Conservation (phyloP, 2,888 invertebrate species). For the Leucania comma region DNA sequence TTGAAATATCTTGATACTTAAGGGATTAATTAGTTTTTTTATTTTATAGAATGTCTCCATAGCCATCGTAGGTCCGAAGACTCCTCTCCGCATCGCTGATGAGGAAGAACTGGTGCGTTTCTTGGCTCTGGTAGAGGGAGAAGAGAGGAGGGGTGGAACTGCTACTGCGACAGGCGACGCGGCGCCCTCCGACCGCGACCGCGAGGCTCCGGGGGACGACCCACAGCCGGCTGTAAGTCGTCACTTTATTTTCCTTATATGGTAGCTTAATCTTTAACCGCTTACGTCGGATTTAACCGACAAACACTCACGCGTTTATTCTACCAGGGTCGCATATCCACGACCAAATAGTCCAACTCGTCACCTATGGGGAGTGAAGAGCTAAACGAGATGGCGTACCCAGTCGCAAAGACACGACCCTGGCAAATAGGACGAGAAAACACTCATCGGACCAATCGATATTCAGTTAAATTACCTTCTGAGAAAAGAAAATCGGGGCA, state of each 20-base stretch:
- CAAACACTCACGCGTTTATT: too few relatives aligned
- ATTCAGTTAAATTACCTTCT: too few relatives aligned
- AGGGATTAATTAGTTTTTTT: neutral
- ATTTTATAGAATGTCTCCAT: slow-evolving; percentile 96
- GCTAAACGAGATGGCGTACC: too few relatives aligned
- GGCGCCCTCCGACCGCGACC: slow-evolving; percentile 66
- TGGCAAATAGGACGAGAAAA: too few relatives aligned
- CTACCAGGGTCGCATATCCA: too few relatives aligned
- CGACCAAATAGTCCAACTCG: too few relatives aligned
- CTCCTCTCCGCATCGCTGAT: slow-evolving; percentile 94
- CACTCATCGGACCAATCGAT: too few relatives aligned
- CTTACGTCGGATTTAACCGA: too few relatives aligned
- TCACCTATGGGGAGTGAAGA: too few relatives aligned
- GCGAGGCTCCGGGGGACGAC: slow-evolving; percentile 76
- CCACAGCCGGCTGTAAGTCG: slow-evolving; percentile 71
- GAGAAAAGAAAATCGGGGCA: too few relatives aligned
- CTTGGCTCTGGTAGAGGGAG: slow-evolving; percentile 86
- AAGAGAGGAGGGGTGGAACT: slow-evolving; percentile 84
- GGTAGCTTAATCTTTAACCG: neutral
- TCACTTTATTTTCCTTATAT: neutral
- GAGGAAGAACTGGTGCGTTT: slow-evolving; percentile 92
- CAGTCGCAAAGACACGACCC: too few relatives aligned
- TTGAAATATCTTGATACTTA: too few relatives aligned
- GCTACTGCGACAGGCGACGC: slow-evolving; percentile 81
- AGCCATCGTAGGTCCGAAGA: slow-evolving; percentile 96